Evolutionary conservation across 2,113 vertebrate species (phyloP).

Genomic region (Mesitornis unicolor): DNA sequence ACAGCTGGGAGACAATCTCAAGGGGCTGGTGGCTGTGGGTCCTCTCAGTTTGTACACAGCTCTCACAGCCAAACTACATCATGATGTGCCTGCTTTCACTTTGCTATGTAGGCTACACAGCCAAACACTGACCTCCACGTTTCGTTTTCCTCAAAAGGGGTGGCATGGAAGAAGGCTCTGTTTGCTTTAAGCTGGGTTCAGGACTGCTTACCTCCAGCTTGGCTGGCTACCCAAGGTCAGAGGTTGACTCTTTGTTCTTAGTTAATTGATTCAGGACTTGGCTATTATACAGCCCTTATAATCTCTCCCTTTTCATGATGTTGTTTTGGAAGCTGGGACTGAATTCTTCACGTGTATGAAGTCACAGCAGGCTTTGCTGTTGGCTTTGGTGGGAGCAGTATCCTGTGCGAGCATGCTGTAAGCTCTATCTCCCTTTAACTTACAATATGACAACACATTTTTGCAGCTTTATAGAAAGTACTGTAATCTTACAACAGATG

Average conservation of each 20-base stretch:
- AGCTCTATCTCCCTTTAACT: neutral
- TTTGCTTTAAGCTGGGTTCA: neutral
- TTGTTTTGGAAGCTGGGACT: neutral
- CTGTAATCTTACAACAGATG: slow-evolving; percentile 12
- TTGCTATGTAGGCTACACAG: neutral
- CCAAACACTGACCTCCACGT: neutral
- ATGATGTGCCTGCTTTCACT: neutral
- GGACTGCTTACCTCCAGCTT: neutral
- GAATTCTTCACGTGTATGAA: neutral
- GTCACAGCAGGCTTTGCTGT: neutral
- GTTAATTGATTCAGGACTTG: neutral
- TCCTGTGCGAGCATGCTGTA: neutral
- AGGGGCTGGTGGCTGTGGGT: neutral
- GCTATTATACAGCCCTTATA: neutral
- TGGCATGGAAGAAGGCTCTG: neutral
- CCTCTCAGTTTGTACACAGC: neutral
- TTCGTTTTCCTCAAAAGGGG: neutral
- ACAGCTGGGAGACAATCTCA: neutral
- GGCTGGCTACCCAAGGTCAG: neutral
- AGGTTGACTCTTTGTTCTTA: neutral
- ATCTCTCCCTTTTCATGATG: neutral
- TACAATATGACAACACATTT: neutral
- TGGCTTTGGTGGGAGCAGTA: neutral
- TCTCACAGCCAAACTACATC: neutral
- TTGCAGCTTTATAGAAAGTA: neutral